Conservation (phyloP, 2,888 invertebrate species). For the Junonia oenone region DNA sequence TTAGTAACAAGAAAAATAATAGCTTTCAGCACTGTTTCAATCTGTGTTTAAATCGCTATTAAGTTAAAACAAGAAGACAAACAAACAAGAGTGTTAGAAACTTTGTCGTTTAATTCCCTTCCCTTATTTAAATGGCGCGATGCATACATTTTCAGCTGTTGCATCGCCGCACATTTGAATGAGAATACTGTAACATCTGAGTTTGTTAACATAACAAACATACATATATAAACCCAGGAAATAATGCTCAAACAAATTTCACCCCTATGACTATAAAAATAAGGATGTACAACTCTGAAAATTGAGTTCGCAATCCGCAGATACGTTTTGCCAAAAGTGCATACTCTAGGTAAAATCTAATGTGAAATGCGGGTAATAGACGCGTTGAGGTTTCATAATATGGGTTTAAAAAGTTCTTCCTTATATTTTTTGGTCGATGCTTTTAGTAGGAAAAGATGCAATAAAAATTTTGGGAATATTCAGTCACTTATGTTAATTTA, state of each 20-base stretch:
- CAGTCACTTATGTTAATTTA: too few relatives aligned
- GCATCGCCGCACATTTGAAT: slow-evolving; percentile 13
- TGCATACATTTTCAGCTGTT: slow-evolving; percentile 13
- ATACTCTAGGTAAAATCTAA: slow-evolving; percentile 3
- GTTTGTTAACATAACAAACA: slow-evolving; percentile 13
- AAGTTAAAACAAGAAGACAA: background rate
- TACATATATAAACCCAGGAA: background rate
- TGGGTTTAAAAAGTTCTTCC: background rate
- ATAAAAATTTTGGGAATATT: too few relatives aligned
- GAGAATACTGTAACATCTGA: slow-evolving; percentile 14
- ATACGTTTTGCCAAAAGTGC: background rate
- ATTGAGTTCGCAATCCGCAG: background rate
- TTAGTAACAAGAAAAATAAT: too few relatives aligned
- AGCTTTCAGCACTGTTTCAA: too few relatives aligned
- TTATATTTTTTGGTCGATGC: too few relatives aligned
- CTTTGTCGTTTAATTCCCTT: slow-evolving; percentile 1
- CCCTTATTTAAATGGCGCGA: background rate
- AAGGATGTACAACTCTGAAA: background rate
- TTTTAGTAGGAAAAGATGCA: too few relatives aligned
- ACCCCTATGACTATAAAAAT: background rate
- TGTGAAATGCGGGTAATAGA: slow-evolving; percentile 11
- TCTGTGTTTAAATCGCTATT: background rate
- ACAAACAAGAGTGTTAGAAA: background rate
- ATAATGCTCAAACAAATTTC: background rate
- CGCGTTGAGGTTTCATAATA: slow-evolving; percentile 1